phyloP scores from a whole-genome alignment of 2,113 vertebrate genomes.

The Leucosticte australis region DNA sequence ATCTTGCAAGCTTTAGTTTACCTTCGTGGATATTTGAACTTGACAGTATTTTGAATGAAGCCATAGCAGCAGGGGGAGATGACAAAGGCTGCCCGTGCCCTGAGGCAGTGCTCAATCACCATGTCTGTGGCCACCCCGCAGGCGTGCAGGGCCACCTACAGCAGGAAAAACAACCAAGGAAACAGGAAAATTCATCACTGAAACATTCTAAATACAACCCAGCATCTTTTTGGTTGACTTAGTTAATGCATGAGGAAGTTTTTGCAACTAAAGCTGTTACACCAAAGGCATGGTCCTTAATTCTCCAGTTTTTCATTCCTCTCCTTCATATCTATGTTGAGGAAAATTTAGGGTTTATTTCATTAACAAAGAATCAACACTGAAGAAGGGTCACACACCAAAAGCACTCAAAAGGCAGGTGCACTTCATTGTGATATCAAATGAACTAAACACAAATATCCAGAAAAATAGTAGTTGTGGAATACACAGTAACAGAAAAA shows the following conservation, averaged over 20 bases:
- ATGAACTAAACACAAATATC: neutral
- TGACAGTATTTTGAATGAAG: conserved; percentile 94
- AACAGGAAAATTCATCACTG: neutral
- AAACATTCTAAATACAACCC: neutral
- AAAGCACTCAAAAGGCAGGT: neutral
- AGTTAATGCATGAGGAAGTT: neutral
- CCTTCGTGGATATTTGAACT: conserved; percentile 93
- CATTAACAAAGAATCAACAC: neutral
- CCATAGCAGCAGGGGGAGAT: conserved; percentile 95
- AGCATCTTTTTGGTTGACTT: neutral
- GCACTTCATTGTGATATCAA: neutral
- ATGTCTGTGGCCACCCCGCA: conserved; percentile 98
- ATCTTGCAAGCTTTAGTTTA: conserved; percentile 41
- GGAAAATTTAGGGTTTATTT: neutral
- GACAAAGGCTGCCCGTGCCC: conserved; percentile 84
- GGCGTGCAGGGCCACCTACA: conserved; percentile 92
- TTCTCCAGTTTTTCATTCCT: neutral
- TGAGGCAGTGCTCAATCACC: conserved; percentile 90
- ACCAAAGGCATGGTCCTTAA: neutral
- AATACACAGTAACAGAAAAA: neutral
- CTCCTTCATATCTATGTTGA: neutral
- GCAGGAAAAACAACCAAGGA: neutral
- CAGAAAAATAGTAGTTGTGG: neutral
- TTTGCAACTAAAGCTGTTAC: neutral
- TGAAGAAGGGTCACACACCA: neutral